Base-by-base conservation (phyloP, 2,797 vertebrate species). In the Spatula versicolor region DNA sequence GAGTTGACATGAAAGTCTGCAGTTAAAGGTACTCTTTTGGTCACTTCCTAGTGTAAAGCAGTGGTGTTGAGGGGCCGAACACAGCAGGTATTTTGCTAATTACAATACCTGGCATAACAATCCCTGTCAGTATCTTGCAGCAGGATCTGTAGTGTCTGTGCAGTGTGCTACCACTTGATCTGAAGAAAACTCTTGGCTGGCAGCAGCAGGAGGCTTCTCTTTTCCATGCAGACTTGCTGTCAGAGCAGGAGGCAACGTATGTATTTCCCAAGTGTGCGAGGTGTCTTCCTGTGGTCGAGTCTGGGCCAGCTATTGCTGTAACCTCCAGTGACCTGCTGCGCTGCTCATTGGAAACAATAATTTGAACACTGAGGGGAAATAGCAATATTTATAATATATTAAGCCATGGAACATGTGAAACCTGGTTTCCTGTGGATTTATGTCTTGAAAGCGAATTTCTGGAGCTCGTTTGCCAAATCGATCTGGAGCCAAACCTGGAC, bases 361-460 rank as follows among this genome's bases (percentile, higher is more conserved):
- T 62, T 80, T 46, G 73, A 83, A 81, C 74, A 54, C 39, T 48
- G 74, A 84, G 69, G 88, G 67, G 82, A 93, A 91, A 87, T 82
- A 48, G 83, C 72, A 84, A 67, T 84, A 48, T 94, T 92, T 92
- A 33, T 88, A 71, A 71, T 87, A 21, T 33, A 75, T 72, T 90
- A 82, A 94, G 58, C 83, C 77, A 45, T 72, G 90, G 92, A 88
- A 90, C 68, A 76, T 90, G 87, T 90, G 76, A 94, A 90, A 86
- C 63, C 37, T 83, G 90, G 63, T 92, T 95, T 94, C 92, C 94
- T 92, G 80, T 41, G 77, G 54, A 72, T 83, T 92, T 92, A 75
- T 63, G 77, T 83, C 63, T 76, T 91, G 90, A 82, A 90, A 95
- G 72, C 31, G 54, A 67, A 60, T 92, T 91, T 82, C 83, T 79